Evolutionary conservation across 2,797 vertebrate species (phyloP), one percentile per base, ranked within the genome.

Genomic region (Argentina silus): DNA sequence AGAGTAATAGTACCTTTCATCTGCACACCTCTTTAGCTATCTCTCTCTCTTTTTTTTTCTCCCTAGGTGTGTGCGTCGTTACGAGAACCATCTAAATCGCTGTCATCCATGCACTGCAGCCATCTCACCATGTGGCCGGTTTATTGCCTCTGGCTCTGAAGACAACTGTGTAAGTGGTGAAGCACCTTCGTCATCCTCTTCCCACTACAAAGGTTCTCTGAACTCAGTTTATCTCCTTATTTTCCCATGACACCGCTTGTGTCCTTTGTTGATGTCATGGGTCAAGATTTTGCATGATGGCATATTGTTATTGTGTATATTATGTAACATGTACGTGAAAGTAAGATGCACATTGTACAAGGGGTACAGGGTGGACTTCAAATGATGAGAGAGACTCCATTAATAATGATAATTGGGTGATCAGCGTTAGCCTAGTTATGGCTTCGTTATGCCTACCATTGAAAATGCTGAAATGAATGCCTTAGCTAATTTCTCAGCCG

Each of bases 51-150:
- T 12, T 56, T 43, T 10, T 47, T 23, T 75, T 43, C 66, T 79
- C 19, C 17, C 21, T 77, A 98, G 96, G 83, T 98, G 96, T 78
- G 95, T 96, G 9, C 94, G 95, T 0, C 93, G 89, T n/a, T 97
- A 96, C 74, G 95, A 96, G 63, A 95, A 94, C 59, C 96, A 96
- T 57, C 67, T 90, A 0, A 95, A 88, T 80, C 89, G 89, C 12
- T 90, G 92, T 83, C 93, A 93, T 59, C 93, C 93, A 0, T 97
- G 96, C 78, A 91, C 93, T 17, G 86, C 94, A 51, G 91, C 94
- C 42, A 69, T 97, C 62, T 96, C 96, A 14, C 94, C 97, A 0
- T 98, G 96, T n/a, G 96, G 97, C 2, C 88, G 81, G 0, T 96
- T 93, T 47, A 90, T 96, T 82, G 95, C 94, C 7, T 93, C 93